These are phyloP conservation scores for Parnassius orleans DNA, from an alignment of 2,888 invertebrate genomes.

Conservation along the genomic window DNA sequence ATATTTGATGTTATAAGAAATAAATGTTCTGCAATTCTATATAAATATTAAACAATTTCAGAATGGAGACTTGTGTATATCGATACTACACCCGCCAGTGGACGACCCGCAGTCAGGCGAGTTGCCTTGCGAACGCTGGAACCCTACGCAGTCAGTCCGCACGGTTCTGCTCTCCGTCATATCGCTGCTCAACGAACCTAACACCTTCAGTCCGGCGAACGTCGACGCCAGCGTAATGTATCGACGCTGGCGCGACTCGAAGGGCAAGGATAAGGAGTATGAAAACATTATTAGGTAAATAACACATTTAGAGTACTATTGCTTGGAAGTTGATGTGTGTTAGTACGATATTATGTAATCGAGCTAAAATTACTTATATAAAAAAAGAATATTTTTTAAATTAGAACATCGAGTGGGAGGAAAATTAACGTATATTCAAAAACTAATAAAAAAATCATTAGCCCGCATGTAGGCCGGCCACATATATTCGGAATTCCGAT, in stretches of 20 bases:
- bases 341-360: no score
- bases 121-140: constrained; percentile 99
- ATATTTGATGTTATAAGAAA: no score
- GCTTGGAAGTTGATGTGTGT: no score
- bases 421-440: no score
- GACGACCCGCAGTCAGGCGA: constrained; percentile 99
- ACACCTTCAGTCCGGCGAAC: constrained; percentile 99
- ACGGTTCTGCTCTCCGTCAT: constrained; percentile 99
- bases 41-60: constrained; percentile 57
- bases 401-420: no score
- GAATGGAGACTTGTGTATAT: constrained; percentile 99
- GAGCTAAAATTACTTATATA: no score
- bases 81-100: constrained; percentile 98
- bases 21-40: no score
- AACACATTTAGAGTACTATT: neutral
- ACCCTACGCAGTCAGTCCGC: constrained; percentile 99
- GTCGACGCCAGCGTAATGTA: constrained; percentile 99
- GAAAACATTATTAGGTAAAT: constrained; percentile 97
- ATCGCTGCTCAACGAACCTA: constrained; percentile 99
- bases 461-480: no score
- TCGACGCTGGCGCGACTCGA: constrained; percentile 98
- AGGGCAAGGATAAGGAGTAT: constrained; percentile 99
- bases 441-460: no score
- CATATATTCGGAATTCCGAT: no score
- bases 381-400: no score